Conservation (phyloP, 2,888 invertebrate species). For the Meloe dianella region DNA sequence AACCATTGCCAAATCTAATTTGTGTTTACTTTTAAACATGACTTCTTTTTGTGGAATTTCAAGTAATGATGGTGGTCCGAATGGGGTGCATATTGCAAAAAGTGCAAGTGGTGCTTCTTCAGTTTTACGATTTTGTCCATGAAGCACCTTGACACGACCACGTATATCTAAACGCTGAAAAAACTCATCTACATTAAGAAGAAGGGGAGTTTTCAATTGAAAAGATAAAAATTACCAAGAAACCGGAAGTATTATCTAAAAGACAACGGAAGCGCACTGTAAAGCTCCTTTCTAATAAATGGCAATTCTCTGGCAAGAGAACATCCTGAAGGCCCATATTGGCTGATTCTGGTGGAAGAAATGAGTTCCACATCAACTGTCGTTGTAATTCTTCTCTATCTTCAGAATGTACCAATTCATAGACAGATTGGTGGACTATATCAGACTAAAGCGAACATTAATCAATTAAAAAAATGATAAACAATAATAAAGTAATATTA, state of each 20-base stretch:
- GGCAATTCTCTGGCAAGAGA: constrained; percentile 85
- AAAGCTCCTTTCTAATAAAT: constrained; percentile 93
- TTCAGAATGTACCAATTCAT: constrained; percentile 98
- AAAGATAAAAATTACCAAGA: constrained; percentile 74
- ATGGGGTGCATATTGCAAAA: constrained; percentile 98
- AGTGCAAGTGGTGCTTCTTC: constrained; percentile 93
- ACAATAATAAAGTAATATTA: constrained; percentile 58
- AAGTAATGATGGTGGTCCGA: constrained; percentile 95
- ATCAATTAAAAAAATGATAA: not conserved
- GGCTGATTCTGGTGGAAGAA: constrained; percentile 80
- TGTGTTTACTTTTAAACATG: constrained; percentile 99
- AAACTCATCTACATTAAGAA: constrained; percentile 14
- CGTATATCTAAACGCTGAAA: constrained; percentile 95
- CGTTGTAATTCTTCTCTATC: constrained; percentile 96
- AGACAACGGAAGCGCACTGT: constrained; percentile 99
- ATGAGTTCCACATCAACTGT: constrained; percentile 94
- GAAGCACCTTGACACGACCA: constrained; percentile 93
- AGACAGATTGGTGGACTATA: constrained; percentile 98
- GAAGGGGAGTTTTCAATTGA: not conserved
- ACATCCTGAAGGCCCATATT: constrained; percentile 86
- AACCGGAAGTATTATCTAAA: constrained; percentile 98
- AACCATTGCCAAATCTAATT: constrained; percentile 92
- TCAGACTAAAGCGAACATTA: constrained; percentile 86
- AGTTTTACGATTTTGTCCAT: constrained; percentile 94
- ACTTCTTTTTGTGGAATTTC: constrained; percentile 99